Evolutionary conservation across 2,888 invertebrate genomes (phyloP), one percentile per base, ranked within the genome.

Genomic region (Drosophila meridionalis): DNA sequence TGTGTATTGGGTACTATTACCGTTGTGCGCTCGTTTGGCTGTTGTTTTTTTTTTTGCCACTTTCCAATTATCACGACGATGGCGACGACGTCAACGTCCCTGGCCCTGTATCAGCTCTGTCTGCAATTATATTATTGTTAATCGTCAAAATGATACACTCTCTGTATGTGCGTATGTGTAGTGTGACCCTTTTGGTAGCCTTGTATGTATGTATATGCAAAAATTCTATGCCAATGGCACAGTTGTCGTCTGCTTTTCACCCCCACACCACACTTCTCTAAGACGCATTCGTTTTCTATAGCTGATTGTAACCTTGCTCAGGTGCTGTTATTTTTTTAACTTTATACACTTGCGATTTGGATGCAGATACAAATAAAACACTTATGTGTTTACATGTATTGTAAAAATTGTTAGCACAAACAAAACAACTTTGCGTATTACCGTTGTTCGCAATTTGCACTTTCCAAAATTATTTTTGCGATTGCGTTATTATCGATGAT

Each of bases 161-260:
- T 55, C 2, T 30, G 14, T 36, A 4, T 26, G 36, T 55, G 34
- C 20, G n/a, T 32, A n/a, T 32, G 34, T 52, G 52, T 70, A 57
- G 53, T 61, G 45, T 59, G 63, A 57, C 64, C 50, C 56, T 62
- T 75, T 66, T 40, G 55, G 26, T 50, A 47, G 55, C 47, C 65
- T 61, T 47, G 59, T 56, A 56, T 63, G 64, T 64, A 45, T 57
- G 61, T 76, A 75, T 80, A 88, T 86, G 73, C 82, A 66, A 86
- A 52, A 83, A 76, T 88, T 85, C 84, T 88, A 88, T 88, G 84
- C 83, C 84, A 85, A 88, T 84, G 88, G 81, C 81, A 81, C 83
- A 81, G 78, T 65, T 76, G 73, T 82, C 65, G 38, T 60, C 78
- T 80, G 61, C 38, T 69, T 78, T 78, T 69, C 80, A 79, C 71